phyloP scores from a whole-genome alignment of 1,140 invertebrate species.

The Argopecten irradians region DNA sequence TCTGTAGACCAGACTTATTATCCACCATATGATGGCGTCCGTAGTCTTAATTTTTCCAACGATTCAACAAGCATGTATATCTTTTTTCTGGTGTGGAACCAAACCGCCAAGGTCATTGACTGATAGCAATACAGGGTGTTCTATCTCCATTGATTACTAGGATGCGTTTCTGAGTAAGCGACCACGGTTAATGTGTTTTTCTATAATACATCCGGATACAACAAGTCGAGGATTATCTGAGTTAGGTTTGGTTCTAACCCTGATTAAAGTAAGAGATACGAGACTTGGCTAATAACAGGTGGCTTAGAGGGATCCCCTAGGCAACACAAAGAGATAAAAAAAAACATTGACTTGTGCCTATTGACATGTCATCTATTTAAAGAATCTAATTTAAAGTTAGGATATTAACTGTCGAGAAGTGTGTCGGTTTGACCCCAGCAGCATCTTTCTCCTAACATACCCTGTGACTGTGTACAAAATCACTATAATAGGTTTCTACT shows the following conservation, averaged over 20 bases:
- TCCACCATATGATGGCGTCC: too few relatives aligned
- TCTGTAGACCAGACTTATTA: too few relatives aligned
- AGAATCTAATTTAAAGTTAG: neutral
- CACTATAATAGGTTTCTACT: too few relatives aligned
- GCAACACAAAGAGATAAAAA: neutral
- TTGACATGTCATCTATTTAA: neutral
- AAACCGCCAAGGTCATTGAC: conserved; percentile 11
- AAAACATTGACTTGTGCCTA: neutral
- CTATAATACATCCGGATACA: neutral
- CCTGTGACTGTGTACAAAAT: too few relatives aligned
- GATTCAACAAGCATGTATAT: too few relatives aligned
- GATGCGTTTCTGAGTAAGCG: neutral
- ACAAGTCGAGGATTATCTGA: neutral
- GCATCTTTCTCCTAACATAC: too few relatives aligned
- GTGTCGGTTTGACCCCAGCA: neutral
- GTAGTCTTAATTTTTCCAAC: too few relatives aligned
- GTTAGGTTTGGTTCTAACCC: neutral
- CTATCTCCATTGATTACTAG: neutral
- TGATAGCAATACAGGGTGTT: neutral
- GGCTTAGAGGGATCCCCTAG: neutral
- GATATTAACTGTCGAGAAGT: neutral
- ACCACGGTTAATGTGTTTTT: neutral
- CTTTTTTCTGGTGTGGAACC: neutral
- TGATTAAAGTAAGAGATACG: neutral
- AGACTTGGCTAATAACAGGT: neutral